Base-by-base conservation (phyloP, 2,888 invertebrate genomes). In the Drosophila subquinaria region DNA sequence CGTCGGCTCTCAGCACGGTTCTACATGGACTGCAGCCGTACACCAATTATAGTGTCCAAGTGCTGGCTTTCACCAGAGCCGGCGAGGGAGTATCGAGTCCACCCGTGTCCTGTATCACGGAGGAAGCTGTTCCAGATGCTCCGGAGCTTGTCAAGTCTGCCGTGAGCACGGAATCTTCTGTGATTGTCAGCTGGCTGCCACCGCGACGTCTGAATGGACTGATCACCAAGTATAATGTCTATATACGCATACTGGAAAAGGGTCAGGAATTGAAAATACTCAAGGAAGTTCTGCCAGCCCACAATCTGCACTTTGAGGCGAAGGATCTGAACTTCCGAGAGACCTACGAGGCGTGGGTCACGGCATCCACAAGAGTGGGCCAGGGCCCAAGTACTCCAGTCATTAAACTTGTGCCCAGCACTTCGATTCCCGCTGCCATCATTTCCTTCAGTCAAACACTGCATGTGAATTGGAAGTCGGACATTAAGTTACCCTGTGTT, bases 41-140 rank as follows among this genome's bases (percentile, higher is more conserved):
- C 86, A 95, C 95, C 20, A 95, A 95, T 90, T 95, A 95, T 90
- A 95, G 94, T 73, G 94, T 95, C 3, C 94, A 95, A 85, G 94
- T 95, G 0, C 88, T 95, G 72, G 95, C 95, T 0, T 95, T 94
- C 85, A 95, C 95, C 2, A 91, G 94, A 33, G 95, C 94, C 33
- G 95, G 95, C 1, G 95, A 95, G 76, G 95, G 95, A 11, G 93
- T 94, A 17, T 90, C 93, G 23, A 95, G 95, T 87, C 81, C 92
- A 8, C 92, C 94, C 0, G 93, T 95, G 8, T 94, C 94, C 59
- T 94, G 95, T 76, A 93, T 93, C 17, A 95, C 95, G 2, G 94
- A 94, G 73, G 94, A 95, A 92, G 94, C 95, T 45, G 94, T 95
- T 92, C 93, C 93, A 0, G 95, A 94, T 77, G 93, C 94, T n/a